Percentiles rank a stretch among this genome's conserved stretches.
These are phyloP conservation scores for Neodiprion virginianus DNA, from an alignment of 1,140 invertebrate species.

Conservation along the genomic window DNA sequence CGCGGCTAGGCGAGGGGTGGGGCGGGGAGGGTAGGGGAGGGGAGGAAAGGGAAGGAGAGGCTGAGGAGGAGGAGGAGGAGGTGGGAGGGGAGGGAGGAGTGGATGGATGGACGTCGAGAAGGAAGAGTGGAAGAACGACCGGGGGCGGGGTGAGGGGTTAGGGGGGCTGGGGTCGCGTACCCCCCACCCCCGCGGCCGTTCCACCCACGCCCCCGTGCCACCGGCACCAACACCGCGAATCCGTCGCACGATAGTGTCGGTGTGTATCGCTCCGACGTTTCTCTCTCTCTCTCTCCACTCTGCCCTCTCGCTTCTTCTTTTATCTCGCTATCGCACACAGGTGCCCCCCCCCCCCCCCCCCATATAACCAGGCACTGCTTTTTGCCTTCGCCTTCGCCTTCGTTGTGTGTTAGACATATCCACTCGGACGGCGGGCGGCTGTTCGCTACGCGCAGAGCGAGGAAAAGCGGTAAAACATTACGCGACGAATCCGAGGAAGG, in stretches of 20 bases:
- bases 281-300: constrained; percentile 16
- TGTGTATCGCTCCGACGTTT: neutral
- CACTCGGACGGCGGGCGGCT: too few species aligned
- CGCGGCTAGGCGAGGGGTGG: neutral
- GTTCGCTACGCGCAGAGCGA: too few species aligned
- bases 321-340: constrained; percentile 40
- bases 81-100: too few species aligned
- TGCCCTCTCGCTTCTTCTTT: constrained; percentile 13
- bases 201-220: constrained; percentile 15
- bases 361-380: constrained; percentile 38
- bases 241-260: constrained; percentile 2
- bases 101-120: too few species aligned
- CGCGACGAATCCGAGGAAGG: too few species aligned
- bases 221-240: constrained; percentile 20
- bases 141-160: neutral
- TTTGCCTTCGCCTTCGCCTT: constrained; percentile 14
- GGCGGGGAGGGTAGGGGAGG: neutral
- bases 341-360: constrained; percentile 51
- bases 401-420: too few species aligned
- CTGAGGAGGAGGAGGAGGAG: too few species aligned
- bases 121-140: neutral
- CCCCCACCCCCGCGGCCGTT: neutral
- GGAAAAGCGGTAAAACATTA: too few species aligned
- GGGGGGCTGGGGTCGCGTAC: too few species aligned
- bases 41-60: neutral